Percentiles rank a stretch among this genome's conserved stretches.
phyloP scores from a whole-genome alignment of 2,888 invertebrate genomes.

The Cheilosia variabilis region DNA sequence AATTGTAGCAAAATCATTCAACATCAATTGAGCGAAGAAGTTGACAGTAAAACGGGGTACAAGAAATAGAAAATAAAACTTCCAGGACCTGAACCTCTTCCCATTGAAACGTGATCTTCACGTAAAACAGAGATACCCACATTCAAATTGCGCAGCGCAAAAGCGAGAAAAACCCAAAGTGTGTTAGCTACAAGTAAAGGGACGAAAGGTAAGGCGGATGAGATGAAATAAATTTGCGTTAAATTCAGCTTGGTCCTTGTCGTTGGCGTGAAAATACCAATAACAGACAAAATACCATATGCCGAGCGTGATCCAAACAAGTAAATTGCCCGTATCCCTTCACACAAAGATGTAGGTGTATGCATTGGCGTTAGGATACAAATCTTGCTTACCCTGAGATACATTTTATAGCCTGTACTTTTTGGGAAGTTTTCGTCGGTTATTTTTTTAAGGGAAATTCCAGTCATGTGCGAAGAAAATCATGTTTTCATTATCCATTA shows the following conservation, averaged over 20 bases:
- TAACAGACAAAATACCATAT: conserved; percentile 46
- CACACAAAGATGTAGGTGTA: not conserved
- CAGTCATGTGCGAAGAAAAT: conserved; percentile 61
- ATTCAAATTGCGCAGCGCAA: conserved; percentile 22
- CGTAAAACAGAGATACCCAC: conserved; percentile 49
- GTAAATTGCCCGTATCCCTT: conserved; percentile 59
- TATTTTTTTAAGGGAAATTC: conserved; percentile 35
- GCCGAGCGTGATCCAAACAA: conserved; percentile 47
- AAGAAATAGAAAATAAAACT: not conserved
- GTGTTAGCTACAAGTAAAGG: not conserved
- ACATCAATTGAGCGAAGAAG: conserved; percentile 66
- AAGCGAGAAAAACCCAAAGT: not conserved
- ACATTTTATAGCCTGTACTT: conserved; percentile 18
- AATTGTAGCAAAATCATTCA: conserved; percentile 70
- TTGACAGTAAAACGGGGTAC: conserved; percentile 29
- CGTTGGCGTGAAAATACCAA: conserved; percentile 51
- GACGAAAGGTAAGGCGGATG: conserved; percentile 9
- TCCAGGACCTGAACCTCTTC: not conserved
- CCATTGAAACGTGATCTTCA: conserved; percentile 58
- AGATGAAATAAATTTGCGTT: conserved; percentile 57
- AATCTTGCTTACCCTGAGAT: conserved; percentile 42
- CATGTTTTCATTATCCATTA: conserved; percentile 67
- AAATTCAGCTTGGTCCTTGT: conserved; percentile 52
- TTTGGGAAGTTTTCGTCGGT: not conserved
- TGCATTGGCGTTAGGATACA: conserved; percentile 2